phyloP scores from a whole-genome alignment of 2,797 vertebrate genomes.

The Hydrophis major region DNA sequence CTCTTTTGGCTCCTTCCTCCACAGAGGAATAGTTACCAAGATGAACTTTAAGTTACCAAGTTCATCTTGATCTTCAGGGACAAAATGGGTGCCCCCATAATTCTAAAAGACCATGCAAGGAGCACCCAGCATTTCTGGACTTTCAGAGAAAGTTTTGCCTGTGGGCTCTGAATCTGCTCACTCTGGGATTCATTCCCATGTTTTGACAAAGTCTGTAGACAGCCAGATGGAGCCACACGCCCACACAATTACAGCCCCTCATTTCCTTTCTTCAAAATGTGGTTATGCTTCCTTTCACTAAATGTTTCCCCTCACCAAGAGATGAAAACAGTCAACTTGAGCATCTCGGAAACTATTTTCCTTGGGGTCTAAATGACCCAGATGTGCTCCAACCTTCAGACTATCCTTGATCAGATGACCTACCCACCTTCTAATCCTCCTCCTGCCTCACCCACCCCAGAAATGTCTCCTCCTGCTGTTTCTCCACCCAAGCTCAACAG shows the following conservation, averaged over 20 bases:
- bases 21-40: neutral
- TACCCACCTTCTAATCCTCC: neutral
- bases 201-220: neutral
- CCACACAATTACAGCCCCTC: neutral
- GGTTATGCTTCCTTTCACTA: neutral
- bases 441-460: neutral
- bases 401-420: neutral
- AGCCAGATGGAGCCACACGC: neutral
- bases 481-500: neutral
- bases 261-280: neutral
- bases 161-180: neutral
- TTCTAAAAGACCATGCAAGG: neutral
- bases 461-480: neutral
- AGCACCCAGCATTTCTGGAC: neutral
- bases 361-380: neutral
- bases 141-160: neutral
- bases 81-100: neutral
- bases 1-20: neutral
- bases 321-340: neutral
- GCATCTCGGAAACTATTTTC: neutral
- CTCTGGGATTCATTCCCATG: neutral
- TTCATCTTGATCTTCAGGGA: neutral
- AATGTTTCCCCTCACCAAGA: neutral
- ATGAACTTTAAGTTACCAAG: too few species aligned
- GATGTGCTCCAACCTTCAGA: neutral